Percentiles rank a stretch among this genome's conserved stretches.
phyloP scores from a whole-genome alignment of 1,140 invertebrate genomes.

The Calliphora vicina region DNA sequence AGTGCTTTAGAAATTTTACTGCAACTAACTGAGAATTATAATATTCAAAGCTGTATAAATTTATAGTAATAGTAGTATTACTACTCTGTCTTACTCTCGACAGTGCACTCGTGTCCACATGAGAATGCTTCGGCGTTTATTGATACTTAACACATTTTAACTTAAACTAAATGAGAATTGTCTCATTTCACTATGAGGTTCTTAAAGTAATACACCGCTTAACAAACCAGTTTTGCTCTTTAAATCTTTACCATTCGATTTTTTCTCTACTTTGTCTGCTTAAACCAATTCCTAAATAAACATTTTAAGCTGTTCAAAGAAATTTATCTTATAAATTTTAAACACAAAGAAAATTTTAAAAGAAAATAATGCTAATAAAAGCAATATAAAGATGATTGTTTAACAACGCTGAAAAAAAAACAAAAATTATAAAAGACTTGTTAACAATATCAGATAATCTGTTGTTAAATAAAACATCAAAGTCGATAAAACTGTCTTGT shows the following conservation, averaged over 20 bases:
- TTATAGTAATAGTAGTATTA: too few relatives aligned
- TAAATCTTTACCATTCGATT: neutral
- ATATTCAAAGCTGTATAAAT: too few relatives aligned
- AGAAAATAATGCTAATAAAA: neutral
- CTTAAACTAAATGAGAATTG: neutral
- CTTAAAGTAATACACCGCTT: too few relatives aligned
- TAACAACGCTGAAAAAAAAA: neutral
- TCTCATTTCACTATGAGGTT: too few relatives aligned
- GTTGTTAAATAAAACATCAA: conserved; percentile 17
- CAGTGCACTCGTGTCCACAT: too few relatives aligned
- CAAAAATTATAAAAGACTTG: neutral
- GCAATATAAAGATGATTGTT: neutral
- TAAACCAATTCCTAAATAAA: neutral
- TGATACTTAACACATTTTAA: neutral
- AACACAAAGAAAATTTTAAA: neutral
- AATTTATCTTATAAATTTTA: neutral
- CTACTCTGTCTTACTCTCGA: too few relatives aligned
- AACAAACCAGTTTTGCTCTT: neutral
- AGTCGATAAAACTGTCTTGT: neutral
- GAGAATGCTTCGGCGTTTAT: too few relatives aligned
- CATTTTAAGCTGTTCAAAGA: neutral
- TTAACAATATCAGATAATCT: conserved; percentile 9
- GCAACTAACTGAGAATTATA: too few relatives aligned
- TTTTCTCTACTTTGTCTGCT: too few relatives aligned
- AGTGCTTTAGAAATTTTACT: too few relatives aligned